Conservation (phyloP, 2,888 invertebrate species). For the Dysmachus trigonus region DNA sequence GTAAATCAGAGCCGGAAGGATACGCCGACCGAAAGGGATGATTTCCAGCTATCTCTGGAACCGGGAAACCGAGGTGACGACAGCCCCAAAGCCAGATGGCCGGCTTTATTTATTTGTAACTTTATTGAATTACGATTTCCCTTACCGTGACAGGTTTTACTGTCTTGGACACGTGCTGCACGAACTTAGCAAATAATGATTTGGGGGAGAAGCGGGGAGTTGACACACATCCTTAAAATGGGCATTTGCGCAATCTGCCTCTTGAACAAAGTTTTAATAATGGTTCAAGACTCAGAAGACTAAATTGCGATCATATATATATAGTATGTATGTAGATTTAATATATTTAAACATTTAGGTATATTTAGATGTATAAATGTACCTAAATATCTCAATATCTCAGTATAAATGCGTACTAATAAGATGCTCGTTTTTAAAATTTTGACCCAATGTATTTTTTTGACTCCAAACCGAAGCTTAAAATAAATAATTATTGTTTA, state of each 20-base stretch:
- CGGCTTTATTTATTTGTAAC: not conserved
- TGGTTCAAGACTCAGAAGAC: no score
- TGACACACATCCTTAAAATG: not conserved
- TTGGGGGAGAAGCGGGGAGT: not conserved
- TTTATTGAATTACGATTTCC: not conserved
- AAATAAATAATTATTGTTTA: no score
- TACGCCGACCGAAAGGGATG: not conserved
- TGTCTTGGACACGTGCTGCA: not conserved
- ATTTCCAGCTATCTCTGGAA: not conserved
- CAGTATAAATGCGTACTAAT: no score
- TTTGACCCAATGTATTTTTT: no score
- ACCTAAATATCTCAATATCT: no score
- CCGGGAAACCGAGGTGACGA: not conserved
- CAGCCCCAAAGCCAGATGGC: not conserved
- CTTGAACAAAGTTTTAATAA: no score
- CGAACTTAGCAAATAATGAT: not conserved
- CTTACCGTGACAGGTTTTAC: not conserved
- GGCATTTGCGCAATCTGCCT: not conserved
- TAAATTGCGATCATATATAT: no score
- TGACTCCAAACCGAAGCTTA: no score
- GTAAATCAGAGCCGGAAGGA: conserved; percentile 47
- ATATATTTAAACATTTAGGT: no score
- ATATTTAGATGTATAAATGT: no score
- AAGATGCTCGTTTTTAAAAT: no score
- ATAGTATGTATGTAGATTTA: no score